phyloP scores from a whole-genome alignment of 2,797 vertebrate genomes.

The Spinibarbus caldwelli region DNA sequence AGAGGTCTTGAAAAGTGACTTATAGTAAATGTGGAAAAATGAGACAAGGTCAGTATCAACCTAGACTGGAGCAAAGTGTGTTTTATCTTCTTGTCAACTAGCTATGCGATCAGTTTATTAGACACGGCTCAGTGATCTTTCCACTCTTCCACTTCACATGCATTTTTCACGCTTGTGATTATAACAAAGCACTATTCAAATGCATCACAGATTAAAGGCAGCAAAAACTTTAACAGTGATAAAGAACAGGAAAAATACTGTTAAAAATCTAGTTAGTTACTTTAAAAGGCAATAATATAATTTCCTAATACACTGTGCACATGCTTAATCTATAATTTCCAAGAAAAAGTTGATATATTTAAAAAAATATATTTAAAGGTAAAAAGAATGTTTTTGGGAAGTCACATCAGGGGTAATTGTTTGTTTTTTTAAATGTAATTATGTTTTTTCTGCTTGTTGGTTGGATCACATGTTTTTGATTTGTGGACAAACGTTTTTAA shows the following conservation, averaged over 20 bases:
- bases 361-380: not conserved
- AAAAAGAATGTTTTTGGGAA: not conserved
- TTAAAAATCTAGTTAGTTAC: too few species aligned
- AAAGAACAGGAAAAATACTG: not conserved
- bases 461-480: not conserved
- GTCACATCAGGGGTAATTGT: not conserved
- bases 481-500: not conserved
- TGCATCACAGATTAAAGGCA: not conserved
- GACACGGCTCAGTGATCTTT: slow-evolving; percentile 36
- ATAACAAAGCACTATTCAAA: slow-evolving; percentile 17
- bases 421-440: not conserved
- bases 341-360: not conserved
- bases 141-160: slow-evolving; percentile 24
- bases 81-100: slow-evolving; percentile 55
- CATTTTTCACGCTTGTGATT: slow-evolving; percentile 35
- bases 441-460: not conserved
- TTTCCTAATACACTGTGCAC: not conserved
- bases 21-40: slow-evolving; percentile 47
- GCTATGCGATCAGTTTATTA: slow-evolving; percentile 48
- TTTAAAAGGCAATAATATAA: not conserved
- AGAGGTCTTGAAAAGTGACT: slow-evolving; percentile 36
- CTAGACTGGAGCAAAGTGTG: slow-evolving; percentile 30
- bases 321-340: not conserved
- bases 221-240: not conserved
- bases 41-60: slow-evolving; percentile 42